Evolutionary conservation across 2,113 vertebrate genomes (phyloP), one percentile per base, ranked within the genome.

Genomic region (Paracanthobrama guichenoti): DNA sequence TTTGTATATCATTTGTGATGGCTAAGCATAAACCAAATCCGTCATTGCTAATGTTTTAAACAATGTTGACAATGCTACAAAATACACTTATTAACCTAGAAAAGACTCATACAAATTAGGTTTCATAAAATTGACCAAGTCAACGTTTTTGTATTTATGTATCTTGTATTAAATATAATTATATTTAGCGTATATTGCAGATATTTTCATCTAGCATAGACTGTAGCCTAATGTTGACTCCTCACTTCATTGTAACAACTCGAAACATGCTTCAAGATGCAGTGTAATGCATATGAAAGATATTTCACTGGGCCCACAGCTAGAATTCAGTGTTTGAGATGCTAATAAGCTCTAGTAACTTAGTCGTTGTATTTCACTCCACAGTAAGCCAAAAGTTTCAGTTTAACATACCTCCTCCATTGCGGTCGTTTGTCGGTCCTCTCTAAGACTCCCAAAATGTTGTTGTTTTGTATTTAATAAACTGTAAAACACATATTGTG

Each of bases 371-470:
- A 69, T 20, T 10, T 69, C 35, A 46, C 42, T 24, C 22, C 71
- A 73, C 42, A 73, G n/a, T 12, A 24, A n/a, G 10, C n/a, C 66
- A 42, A 42, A 71, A 42, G 1, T 67, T 67, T 71, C 26, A 44
- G 26, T 53, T 50, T 10, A 42, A 22, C 67, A 71, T 55, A 87
- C 86, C 86, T 87, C 86, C 86, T 87, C 86, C 86, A 87, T 87
- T 18, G 1, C 55, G 28, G 26, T 64, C 4, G 28, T 18, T 71
- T 82, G 62, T 28, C n/a, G 24, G 18, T 78, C 20, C n/a, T 24
- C 42, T 73, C 42, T 48, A 24, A 71, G 62, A 24, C n/a, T 6
- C 13, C 18, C 5, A 18, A 50, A 46, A 50, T 64, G 44, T 50
- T 81, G 60, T 50, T n/a, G 26, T 67, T 67, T 16, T 31, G 3